A percentile compares a stretch with the other conserved stretches of the same genome.
These are phyloP conservation scores for Bovichtus variegatus DNA, from an alignment of 2,797 vertebrate species.

Conservation along the genomic window DNA sequence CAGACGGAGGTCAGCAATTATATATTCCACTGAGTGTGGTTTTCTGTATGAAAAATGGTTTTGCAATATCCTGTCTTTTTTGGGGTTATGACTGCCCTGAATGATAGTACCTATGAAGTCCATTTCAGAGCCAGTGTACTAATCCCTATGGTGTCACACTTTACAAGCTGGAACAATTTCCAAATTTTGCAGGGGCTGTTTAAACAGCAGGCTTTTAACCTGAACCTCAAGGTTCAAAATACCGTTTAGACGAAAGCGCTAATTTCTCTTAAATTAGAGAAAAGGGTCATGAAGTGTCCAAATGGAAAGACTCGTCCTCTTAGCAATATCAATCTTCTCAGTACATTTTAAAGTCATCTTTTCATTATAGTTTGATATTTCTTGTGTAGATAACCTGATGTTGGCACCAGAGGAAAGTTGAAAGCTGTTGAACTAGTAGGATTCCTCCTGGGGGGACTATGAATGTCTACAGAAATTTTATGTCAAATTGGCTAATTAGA, in stretches of 20 bases:
- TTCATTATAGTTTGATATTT: not conserved
- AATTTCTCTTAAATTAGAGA: not conserved
- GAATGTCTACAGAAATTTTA: not conserved
- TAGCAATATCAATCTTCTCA: not conserved
- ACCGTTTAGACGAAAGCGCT: not conserved
- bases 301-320: not conserved
- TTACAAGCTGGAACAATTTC: slow-evolving; percentile 4
- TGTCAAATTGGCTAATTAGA: not conserved
- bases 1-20: not conserved
- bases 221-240: slow-evolving; percentile 2
- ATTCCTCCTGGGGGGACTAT: not conserved
- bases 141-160: not conserved
- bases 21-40: not conserved
- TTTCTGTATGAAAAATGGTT: not conserved
- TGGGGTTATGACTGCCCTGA: not conserved
- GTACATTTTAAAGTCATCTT: not conserved
- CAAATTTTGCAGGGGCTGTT: not conserved
- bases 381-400: not conserved
- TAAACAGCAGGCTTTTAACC: slow-evolving; percentile 23
- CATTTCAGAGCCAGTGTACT: not conserved
- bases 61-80: not conserved
- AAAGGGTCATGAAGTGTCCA: not conserved
- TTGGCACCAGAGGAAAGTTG: not conserved
- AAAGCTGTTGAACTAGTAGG: too few relatives aligned
- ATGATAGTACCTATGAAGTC: not conserved